Percentiles rank a stretch among this genome's conserved stretches.
These are phyloP conservation scores for Tribolium castaneum DNA, from an alignment of 1,140 invertebrate species.

Conservation along the genomic window DNA sequence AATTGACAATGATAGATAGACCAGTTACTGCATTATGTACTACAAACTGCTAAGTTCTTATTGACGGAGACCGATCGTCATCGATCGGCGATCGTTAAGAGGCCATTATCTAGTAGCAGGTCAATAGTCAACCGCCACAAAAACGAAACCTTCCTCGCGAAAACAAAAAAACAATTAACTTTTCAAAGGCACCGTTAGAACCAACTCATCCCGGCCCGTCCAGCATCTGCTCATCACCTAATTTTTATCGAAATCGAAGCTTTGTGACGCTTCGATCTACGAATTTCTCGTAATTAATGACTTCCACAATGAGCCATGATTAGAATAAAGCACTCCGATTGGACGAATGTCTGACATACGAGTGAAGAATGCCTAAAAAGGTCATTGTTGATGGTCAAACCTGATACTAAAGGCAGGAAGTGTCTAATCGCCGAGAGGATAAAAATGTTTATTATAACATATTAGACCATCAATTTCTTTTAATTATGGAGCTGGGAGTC, in stretches of 20 bases:
- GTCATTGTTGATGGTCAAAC: conserved; percentile 39
- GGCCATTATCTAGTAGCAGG: conserved; percentile 38
- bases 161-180: conserved; percentile 7
- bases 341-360: conserved; percentile 9
- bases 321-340: conserved; percentile 1
- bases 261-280: neutral
- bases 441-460: conserved; percentile 35
- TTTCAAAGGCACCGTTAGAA: neutral
- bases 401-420: conserved; percentile 31
- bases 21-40: conserved; percentile 55
- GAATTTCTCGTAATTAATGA: conserved; percentile 19
- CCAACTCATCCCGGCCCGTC: too few species aligned
- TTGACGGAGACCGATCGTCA: conserved; percentile 53
- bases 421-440: conserved; percentile 30
- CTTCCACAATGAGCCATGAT: neutral
- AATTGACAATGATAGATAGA: conserved; percentile 57
- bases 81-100: conserved; percentile 38
- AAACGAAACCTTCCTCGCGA: neutral
- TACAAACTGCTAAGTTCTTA: conserved; percentile 55
- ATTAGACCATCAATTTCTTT: conserved; percentile 25
- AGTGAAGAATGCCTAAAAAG: conserved; percentile 31
- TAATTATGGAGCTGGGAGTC: neutral
- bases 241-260: too few species aligned
- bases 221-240: neutral
- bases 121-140: conserved; percentile 17